These are phyloP conservation scores for Orcinus orca DNA, from an alignment of 2,113 vertebrate species.

Conservation along the genomic window DNA sequence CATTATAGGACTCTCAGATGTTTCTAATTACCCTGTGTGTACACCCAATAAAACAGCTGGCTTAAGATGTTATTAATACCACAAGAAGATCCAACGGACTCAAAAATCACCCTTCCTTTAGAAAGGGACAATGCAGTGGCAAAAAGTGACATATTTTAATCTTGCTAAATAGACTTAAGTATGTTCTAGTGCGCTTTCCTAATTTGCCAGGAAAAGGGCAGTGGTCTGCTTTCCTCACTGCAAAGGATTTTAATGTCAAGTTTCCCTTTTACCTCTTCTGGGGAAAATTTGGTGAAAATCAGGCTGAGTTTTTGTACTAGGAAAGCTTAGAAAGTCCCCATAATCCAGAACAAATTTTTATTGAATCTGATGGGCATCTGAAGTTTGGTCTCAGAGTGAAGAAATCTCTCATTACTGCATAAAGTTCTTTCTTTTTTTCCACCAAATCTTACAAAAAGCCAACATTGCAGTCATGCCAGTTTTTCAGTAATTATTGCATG, in stretches of 20 bases:
- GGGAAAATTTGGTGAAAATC: conserved; percentile 35
- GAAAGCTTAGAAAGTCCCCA: conserved; percentile 27
- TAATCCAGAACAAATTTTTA: conserved; percentile 15
- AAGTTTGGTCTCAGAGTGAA: conserved; percentile 11
- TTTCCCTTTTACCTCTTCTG: conserved; percentile 37
- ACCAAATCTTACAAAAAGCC: neutral
- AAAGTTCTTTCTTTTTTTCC: neutral
- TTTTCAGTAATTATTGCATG: neutral
- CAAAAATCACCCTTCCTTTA: conserved; percentile 59
- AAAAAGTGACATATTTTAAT: conserved; percentile 29
- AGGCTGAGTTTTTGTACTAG: neutral
- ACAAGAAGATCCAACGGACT: conserved; percentile 54
- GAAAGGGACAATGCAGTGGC: conserved; percentile 59
- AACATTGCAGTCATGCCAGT: neutral
- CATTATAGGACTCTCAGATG: conserved; percentile 64
- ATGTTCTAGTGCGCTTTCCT: neutral
- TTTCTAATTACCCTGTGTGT: conserved; percentile 74
- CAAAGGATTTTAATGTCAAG: neutral
- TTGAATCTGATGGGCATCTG: conserved; percentile 1
- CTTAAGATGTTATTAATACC: conserved; percentile 58
- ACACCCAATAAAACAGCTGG: conserved; percentile 75
- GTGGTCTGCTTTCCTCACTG: neutral
- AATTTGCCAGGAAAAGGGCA: neutral
- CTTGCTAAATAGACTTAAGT: conserved; percentile 39
- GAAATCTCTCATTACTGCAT: neutral